phyloP scores from a whole-genome alignment of 1,140 invertebrate genomes.

The Macrostomum lignano region DNA sequence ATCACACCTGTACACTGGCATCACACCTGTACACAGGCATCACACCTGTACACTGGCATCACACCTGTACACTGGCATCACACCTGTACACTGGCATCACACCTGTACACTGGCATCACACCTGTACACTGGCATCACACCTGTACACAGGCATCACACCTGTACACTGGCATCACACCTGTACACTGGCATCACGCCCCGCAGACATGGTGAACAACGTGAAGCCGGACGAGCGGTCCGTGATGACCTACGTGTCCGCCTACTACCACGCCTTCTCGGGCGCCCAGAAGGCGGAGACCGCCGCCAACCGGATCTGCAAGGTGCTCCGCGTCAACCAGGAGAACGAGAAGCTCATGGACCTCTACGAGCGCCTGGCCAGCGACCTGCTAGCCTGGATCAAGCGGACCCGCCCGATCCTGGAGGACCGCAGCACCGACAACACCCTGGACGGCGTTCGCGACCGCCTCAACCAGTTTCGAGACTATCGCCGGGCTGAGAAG shows the following conservation, averaged over 20 bases:
- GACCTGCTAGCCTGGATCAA: conserved; percentile 86
- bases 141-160: no score
- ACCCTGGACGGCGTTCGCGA: conserved; percentile 78
- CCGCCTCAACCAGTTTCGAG: conserved; percentile 88
- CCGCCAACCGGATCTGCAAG: conserved; percentile 95
- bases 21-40: no score
- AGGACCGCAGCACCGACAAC: conserved; percentile 83
- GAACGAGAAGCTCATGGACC: conserved; percentile 96
- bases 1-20: no score
- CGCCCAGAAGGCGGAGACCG: conserved; percentile 96
- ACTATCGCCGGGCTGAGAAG: conserved; percentile 87
- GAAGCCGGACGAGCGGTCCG: conserved; percentile 87
- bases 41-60: no score
- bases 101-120: no score
- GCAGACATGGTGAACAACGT: conserved; percentile 93
- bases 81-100: no score
- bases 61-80: no score
- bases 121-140: no score
- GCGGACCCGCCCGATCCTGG: conserved; percentile 68
- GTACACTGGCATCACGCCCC: no score
- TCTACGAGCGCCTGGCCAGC: conserved; percentile 55
- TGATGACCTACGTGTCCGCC: conserved; percentile 97
- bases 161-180: no score
- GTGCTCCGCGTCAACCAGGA: conserved; percentile 97
- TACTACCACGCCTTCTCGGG: conserved; percentile 99